Percentiles rank a stretch among this genome's conserved stretches.
Conservation (phyloP, 2,797 vertebrate genomes). For the Acanthis flammea region DNA sequence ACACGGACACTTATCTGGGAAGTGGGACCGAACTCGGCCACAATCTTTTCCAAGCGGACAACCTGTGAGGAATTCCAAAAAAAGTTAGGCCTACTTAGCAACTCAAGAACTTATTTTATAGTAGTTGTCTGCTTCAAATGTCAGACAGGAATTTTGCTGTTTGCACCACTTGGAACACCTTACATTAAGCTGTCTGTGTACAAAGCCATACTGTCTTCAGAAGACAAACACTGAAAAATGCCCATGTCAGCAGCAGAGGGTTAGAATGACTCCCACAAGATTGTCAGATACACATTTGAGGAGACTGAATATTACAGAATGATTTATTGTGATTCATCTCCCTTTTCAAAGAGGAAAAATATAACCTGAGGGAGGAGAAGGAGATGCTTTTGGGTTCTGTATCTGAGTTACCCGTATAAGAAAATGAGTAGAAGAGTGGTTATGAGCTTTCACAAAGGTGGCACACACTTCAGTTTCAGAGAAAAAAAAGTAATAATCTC, state of each 20-base stretch:
- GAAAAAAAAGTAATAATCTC: background rate
- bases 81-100: background rate
- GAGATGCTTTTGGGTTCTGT: background rate
- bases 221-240: background rate
- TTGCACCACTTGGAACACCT: background rate
- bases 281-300: background rate
- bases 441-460: background rate
- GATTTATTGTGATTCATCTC: background rate
- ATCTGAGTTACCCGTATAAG: background rate
- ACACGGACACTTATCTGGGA: slow-evolving; percentile 82
- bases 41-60: slow-evolving; percentile 80
- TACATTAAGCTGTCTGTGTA: background rate
- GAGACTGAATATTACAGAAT: background rate
- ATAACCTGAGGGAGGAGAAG: background rate
- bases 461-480: background rate
- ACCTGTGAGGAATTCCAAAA: slow-evolving; percentile 72
- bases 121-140: background rate
- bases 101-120: background rate
- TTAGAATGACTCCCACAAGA: background rate
- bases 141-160: background rate
- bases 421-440: background rate
- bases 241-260: rapidly evolving
- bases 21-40: slow-evolving; percentile 70
- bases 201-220: background rate
- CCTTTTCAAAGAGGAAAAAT: background rate